Evolutionary conservation across 2,113 vertebrate species (phyloP).

Genomic region (Meleagris gallopavo): DNA sequence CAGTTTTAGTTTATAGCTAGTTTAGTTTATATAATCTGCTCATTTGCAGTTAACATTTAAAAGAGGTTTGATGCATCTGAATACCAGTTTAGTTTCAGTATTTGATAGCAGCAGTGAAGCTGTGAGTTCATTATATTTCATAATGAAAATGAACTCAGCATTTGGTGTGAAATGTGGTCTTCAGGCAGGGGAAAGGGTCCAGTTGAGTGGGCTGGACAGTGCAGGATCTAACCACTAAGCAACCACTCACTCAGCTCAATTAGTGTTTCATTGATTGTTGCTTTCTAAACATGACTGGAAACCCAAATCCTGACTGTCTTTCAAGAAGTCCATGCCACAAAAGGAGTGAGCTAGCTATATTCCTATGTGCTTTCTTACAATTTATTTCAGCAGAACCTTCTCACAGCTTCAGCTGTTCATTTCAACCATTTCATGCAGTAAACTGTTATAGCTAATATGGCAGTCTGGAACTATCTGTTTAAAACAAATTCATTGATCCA

Average conservation of each 20-base stretch:
- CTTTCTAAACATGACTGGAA: neutral
- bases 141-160: neutral
- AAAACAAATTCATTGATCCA: neutral
- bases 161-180: neutral
- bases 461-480: neutral
- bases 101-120: neutral
- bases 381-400: neutral
- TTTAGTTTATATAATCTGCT: neutral
- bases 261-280: neutral
- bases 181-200: accelerated
- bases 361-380: neutral
- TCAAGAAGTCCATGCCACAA: neutral
- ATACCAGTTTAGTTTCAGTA: accelerated
- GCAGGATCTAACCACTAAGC: neutral
- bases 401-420: neutral
- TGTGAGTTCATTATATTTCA: neutral
- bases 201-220: neutral
- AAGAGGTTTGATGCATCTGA: neutral
- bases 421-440: neutral
- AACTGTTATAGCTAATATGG: neutral
- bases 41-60: neutral
- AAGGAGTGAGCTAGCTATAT: neutral
- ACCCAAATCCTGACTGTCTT: neutral
- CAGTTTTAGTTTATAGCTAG: neutral
- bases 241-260: accelerated